Evolutionary conservation across 2,797 vertebrate species (phyloP).

Genomic region (Cuculus canorus): DNA sequence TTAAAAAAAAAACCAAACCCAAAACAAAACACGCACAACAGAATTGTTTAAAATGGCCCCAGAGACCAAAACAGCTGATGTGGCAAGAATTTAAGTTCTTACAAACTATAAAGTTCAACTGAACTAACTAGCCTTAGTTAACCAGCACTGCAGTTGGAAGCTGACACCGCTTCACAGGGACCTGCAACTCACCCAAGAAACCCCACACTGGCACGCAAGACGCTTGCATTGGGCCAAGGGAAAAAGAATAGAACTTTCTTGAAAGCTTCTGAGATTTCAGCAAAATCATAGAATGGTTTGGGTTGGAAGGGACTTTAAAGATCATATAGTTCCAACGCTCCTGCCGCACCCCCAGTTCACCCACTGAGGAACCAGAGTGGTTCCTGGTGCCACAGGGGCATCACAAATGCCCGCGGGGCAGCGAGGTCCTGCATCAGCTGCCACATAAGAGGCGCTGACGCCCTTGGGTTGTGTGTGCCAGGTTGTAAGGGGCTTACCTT

Average conservation of each 20-base stretch:
- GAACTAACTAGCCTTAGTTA: background rate
- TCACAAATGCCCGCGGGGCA: fast-evolving
- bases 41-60: constrained; percentile 32
- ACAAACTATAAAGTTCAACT: background rate
- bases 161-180: fast-evolving
- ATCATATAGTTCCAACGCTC: too few species aligned
- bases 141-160: fast-evolving
- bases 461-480: background rate
- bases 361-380: fast-evolving
- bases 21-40: background rate
- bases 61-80: background rate
- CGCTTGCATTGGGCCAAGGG: background rate
- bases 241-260: background rate
- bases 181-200: background rate
- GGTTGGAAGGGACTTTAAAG: too few species aligned
- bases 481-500: constrained; percentile 1
- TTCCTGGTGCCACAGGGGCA: background rate
- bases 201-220: background rate
- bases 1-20: background rate
- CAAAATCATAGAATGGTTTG: background rate
- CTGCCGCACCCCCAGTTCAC: background rate
- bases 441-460: background rate
- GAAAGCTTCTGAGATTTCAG: background rate
- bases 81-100: constrained; percentile 19
- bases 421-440: background rate